These are phyloP conservation scores for Phylloscopus trochiloides DNA, from an alignment of 2,113 vertebrate species.

Conservation along the genomic window DNA sequence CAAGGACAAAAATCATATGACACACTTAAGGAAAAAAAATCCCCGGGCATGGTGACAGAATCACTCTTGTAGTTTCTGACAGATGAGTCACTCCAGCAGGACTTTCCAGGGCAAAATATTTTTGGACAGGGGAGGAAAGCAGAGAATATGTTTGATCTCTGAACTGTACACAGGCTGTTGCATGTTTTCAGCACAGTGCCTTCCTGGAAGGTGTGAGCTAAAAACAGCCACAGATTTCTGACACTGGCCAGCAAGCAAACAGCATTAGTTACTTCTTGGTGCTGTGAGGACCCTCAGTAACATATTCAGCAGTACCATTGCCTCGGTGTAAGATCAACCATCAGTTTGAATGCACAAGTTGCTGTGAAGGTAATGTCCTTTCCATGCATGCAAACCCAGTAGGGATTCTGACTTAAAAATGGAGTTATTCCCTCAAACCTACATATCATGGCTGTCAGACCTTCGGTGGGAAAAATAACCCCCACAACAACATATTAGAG, in stretches of 20 bases:
- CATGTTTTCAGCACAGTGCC: neutral
- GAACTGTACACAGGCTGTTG: neutral
- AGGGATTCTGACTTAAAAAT: neutral
- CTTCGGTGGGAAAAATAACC: neutral
- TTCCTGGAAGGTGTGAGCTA: neutral
- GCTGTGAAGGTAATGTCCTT: neutral
- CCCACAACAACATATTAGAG: neutral
- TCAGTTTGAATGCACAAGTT: neutral
- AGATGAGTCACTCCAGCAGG: neutral
- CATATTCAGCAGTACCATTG: neutral
- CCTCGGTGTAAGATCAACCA: neutral
- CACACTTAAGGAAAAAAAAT: neutral
- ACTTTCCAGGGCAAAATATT: neutral
- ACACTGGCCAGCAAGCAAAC: neutral
- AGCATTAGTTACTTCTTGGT: neutral
- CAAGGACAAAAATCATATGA: neutral
- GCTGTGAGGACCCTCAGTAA: neutral
- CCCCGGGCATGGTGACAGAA: accelerated
- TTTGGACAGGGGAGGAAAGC: neutral
- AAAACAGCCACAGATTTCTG: neutral
- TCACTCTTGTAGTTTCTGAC: neutral
- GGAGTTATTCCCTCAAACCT: neutral
- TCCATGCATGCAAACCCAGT: neutral
- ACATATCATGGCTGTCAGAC: neutral
- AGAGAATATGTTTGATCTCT: neutral